Base-by-base conservation (phyloP, 2,113 vertebrate genomes). In the Pollachius pollachius region DNA sequence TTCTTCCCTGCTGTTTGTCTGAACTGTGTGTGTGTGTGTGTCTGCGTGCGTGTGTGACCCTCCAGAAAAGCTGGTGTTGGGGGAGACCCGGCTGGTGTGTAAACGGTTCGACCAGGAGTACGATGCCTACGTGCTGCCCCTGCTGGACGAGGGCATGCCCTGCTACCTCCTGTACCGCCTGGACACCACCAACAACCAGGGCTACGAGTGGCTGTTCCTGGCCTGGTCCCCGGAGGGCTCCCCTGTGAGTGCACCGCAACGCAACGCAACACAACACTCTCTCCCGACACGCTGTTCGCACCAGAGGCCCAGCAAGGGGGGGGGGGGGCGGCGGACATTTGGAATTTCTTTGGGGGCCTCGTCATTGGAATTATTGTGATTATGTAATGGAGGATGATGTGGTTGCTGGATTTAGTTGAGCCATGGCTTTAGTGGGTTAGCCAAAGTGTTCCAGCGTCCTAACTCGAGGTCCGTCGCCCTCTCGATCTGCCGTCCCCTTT, bases 141-240 rank as follows among this genome's bases (percentile, higher is more conserved):
- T 94, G 17, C 82, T 96, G 80, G 93, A 95, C 79, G 94, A 95
- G 48, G 92, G 91, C 75, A 93, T 94, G 66, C 95, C 95, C 0
- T 94, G 93, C 72, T 96, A 96, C 63, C 80, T 96, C 77, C 89
- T 96, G 61, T 96, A 94, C 89, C 93, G 95, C 81, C 84, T 96
- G 86, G 95, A 96, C 86, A 94, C 93, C 75, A 94, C 92, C 76
- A 96, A 95, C 84, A 94, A 92, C 65, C 95, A 95, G 86, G 95
- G 95, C 61, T 95, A 93, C 70, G 94, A 95, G 67, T 96, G 95
- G 95, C 87, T 96, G 80, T 95, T 96, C 80, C 91, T 95, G 87
- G 94, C 95, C 0, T 96, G 94, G 95, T 95, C 95, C 70, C 95
- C 95, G 65, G 95, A 96, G 81, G 84, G 91, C 77, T 95, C 95